These are phyloP conservation scores for Rugalucina vietnamica DNA, from an alignment of 2,888 invertebrate species.

Conservation along the genomic window DNA sequence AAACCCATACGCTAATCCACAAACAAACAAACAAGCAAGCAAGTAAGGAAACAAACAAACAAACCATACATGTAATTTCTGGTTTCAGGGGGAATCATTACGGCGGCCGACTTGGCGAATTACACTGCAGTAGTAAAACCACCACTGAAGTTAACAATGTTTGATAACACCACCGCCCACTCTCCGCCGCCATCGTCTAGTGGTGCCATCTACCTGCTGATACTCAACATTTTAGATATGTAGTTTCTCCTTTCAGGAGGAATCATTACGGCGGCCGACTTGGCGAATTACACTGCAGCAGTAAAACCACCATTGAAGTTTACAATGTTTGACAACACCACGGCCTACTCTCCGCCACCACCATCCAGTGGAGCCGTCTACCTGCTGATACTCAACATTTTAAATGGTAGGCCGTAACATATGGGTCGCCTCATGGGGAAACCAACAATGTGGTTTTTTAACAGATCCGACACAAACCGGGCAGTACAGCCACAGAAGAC, in stretches of 20 bases:
- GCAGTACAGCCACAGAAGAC: too few species aligned
- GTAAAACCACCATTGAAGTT: constrained; percentile 62
- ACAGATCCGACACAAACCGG: too few species aligned
- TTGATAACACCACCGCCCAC: constrained; percentile 55
- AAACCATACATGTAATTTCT: too few species aligned
- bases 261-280: constrained; percentile 73
- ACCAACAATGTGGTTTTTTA: too few species aligned
- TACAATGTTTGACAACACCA: constrained; percentile 52
- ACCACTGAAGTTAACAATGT: constrained; percentile 58
- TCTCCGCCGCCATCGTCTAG: constrained; percentile 77
- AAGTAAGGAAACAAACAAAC: too few species aligned
- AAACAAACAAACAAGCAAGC: too few species aligned
- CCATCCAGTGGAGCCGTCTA: constrained; percentile 76
- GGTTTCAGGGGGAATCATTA: constrained; percentile 71
- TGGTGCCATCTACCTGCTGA: constrained; percentile 74
- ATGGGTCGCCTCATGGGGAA: too few species aligned
- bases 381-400: constrained; percentile 75
- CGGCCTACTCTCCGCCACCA: constrained; percentile 71
- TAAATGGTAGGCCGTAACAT: constrained; percentile 78
- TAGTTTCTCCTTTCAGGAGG: constrained; percentile 64
- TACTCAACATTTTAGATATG: constrained; percentile 76
- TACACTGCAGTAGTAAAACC: constrained; percentile 63
- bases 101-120: constrained; percentile 67
- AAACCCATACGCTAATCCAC: too few species aligned
- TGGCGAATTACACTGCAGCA: constrained; percentile 62